Evolutionary conservation across 2,113 vertebrate species (phyloP), one percentile per base, ranked within the genome.

Genomic region (Triplophysa rosa): DNA sequence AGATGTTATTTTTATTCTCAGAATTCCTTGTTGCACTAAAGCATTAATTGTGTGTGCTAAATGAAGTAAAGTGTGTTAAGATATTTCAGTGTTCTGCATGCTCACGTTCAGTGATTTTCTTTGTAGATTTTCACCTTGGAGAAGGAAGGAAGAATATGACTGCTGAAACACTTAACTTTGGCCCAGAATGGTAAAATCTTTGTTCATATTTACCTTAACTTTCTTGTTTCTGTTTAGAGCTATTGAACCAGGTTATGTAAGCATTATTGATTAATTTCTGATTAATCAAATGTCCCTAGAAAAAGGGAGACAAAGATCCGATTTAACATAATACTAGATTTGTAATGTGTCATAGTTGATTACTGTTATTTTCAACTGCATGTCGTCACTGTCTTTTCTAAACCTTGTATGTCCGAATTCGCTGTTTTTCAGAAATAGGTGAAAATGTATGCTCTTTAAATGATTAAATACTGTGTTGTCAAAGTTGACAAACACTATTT

Each of bases 81-180:
- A 40, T 58, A 33, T 56, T 56, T 29, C 9, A 56, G 5, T 80
- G 45, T 17, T 1, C 42, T 24, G 45, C 23, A 26, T 10, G 10
- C 65, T 66, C 40, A 42, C 47, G 1, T 67, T 59, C 16, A 69
- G 3, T 67, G 24, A 42, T 49, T 80, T 45, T 70, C 10, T 71
- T 64, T 0, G 47, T 77, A 92, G 91, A 93, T 89, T 91, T 91
- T 91, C 91, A 90, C 85, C 89, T 91, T 90, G 89, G 84, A 89
- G 86, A 84, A 88, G 90, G 93, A 89, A 86, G 86, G 89, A 93
- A 74, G 75, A 88, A 83, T 80, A 94, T 94, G 94, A 92, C 93
- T 58, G 93, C 93, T 29, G 93, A 94, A 89, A 93, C 93, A 0
- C 91, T 94, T 87, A 94, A 92, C 86, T 94, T 94, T 78, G 94